Evolutionary conservation across 30 jellyfish, hydroid and myxozoan species (phyloP).

Genomic region (Aurelia sp.): DNA sequence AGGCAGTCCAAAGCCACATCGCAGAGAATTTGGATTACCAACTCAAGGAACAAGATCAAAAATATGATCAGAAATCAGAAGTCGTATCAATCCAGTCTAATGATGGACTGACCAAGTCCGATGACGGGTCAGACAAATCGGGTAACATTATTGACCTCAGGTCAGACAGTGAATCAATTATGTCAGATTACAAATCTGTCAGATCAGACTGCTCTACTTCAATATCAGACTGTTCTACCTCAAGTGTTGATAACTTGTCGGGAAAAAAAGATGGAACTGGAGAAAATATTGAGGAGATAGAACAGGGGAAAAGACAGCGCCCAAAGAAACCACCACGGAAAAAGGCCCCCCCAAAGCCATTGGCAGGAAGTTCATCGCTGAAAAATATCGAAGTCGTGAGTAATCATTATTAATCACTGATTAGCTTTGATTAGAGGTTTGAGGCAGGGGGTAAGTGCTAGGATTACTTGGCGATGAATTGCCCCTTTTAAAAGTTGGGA

Average conservation of each 20-base stretch:
- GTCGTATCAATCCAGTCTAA: not conserved
- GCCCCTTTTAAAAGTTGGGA: no score
- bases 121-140: conserved; percentile 2
- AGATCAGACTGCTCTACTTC: conserved; percentile 6
- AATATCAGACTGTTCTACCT: conserved; percentile 3
- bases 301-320: not conserved
- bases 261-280: not conserved
- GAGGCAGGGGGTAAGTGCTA: no score
- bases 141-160: not conserved
- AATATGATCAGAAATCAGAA: not conserved
- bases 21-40: not conserved
- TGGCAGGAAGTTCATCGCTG: conserved; percentile 15
- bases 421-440: no score
- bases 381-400: not conserved
- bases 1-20: not conserved
- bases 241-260: not conserved
- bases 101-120: not conserved
- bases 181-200: conserved; percentile 35
- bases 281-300: no score
- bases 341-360: conserved; percentile 36
- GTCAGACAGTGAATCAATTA: conserved; percentile 21
- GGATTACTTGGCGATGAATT: no score
- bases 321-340: conserved; percentile 35
- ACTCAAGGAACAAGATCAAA: no score
- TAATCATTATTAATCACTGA: no score